Percentiles rank a stretch among this genome's conserved stretches.
Evolutionary conservation across 2,113 vertebrate species (phyloP).

Genomic region (Odocoileus hemionus): DNA sequence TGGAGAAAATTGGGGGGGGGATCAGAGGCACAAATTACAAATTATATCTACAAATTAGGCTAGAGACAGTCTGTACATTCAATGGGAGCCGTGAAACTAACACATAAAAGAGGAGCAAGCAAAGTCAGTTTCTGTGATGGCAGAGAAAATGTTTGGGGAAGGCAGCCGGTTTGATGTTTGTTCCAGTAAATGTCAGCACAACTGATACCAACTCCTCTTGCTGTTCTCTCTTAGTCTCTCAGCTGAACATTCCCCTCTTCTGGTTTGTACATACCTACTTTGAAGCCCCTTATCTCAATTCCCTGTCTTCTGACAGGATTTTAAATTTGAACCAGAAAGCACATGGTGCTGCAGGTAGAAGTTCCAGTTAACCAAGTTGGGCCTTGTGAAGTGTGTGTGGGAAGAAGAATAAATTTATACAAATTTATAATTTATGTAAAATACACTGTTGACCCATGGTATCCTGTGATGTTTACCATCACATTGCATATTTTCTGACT

Average conservation of each 20-base stretch:
- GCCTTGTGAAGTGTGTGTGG: neutral
- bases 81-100: neutral
- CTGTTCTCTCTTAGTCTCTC: neutral
- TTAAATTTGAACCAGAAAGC: neutral
- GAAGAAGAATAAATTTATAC: constrained; percentile 14
- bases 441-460: neutral
- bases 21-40: neutral
- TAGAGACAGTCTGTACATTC: neutral
- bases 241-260: neutral
- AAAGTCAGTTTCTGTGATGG: neutral
- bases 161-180: neutral
- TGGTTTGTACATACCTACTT: neutral
- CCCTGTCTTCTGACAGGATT: neutral
- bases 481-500: neutral
- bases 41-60: neutral
- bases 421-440: constrained; percentile 9
- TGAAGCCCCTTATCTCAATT: neutral
- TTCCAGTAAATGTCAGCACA: neutral
- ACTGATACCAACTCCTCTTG: neutral
- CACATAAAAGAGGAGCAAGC: neutral
- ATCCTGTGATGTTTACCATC: neutral
- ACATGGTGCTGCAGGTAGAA: neutral
- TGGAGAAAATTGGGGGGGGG: neutral
- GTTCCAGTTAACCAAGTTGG: neutral
- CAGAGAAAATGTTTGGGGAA: neutral